Base-by-base conservation (phyloP, 2,888 invertebrate genomes). In the Cheilosia variabilis region DNA sequence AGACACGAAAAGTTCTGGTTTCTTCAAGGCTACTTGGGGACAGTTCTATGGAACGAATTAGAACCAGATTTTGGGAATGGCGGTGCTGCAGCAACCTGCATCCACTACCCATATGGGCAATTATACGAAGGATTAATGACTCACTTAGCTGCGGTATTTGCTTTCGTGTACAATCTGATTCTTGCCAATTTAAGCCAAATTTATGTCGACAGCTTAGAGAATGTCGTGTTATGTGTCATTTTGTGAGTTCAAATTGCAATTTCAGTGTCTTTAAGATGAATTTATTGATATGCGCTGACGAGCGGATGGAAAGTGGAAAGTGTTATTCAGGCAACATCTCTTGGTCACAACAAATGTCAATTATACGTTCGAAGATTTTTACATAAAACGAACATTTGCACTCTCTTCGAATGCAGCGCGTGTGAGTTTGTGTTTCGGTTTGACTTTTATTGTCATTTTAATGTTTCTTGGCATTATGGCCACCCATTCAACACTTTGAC, bases 261-360 rank as follows among this genome's bases (percentile, higher is more conserved):
- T 60, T 15, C 27, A 43, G 4, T 52, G 13, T 24, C 19, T 4
- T 55, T 17, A 45, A 37, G 17, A 60, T 6, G 45, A 17, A 73
- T 60, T 31, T 52, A 45, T 65, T 31, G 15, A 52, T 66, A 0
- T 15, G 6, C n/a, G 15, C 60, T 19, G 2, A 7, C 47, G 9
- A 9, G 5, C 15, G 27, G 31, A 65, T 73, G 55, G 76, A 81
- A 81, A 81, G 76, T 81, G 76, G 81, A 81, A 81, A 81, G 81
- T 69, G 7, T 57, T 50, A 24, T 52, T 81, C 24, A 43, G 4
- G 53, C 31, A 43, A 27, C 31, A 52, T 53, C 24, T 53, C 34
- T 19, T 19, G 27, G 24, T 27, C 58, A 47, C 60, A 76, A 34
- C 69, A 77, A 77, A 57, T 65, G 27, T 57, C 62, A 75, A 63